Conservation (phyloP, 2,113 vertebrate species). For the Pluvialis apricaria region DNA sequence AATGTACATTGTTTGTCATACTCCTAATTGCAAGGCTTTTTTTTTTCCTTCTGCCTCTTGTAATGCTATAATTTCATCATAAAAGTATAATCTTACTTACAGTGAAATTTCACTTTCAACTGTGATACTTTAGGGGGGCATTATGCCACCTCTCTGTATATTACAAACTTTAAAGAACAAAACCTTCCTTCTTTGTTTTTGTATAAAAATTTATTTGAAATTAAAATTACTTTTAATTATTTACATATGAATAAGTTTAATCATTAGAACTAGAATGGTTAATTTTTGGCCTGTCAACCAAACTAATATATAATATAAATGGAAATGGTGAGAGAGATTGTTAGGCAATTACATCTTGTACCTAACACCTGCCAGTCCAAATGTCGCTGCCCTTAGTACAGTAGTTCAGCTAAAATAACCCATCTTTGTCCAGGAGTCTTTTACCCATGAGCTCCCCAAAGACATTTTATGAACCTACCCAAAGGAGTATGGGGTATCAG, state of each 20-base stretch:
- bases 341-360: neutral
- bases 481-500: neutral
- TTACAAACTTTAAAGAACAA: neutral
- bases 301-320: neutral
- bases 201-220: neutral
- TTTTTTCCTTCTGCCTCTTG: neutral
- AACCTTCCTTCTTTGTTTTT: neutral
- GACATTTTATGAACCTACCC: neutral
- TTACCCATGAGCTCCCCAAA: neutral
- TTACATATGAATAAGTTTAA: neutral
- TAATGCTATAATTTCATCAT: neutral
- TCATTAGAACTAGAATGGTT: neutral
- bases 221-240: neutral
- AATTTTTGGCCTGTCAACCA: neutral
- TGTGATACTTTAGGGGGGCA: neutral
- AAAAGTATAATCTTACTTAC: neutral
- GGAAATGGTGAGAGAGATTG: neutral
- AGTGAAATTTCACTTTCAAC: neutral
- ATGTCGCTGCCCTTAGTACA: neutral
- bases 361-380: neutral
- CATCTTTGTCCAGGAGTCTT: neutral
- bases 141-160: neutral
- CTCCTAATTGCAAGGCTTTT: neutral
- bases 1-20: neutral
- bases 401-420: neutral